phyloP scores from a whole-genome alignment of 1,140 invertebrate genomes.

The Acarapis woodi region DNA sequence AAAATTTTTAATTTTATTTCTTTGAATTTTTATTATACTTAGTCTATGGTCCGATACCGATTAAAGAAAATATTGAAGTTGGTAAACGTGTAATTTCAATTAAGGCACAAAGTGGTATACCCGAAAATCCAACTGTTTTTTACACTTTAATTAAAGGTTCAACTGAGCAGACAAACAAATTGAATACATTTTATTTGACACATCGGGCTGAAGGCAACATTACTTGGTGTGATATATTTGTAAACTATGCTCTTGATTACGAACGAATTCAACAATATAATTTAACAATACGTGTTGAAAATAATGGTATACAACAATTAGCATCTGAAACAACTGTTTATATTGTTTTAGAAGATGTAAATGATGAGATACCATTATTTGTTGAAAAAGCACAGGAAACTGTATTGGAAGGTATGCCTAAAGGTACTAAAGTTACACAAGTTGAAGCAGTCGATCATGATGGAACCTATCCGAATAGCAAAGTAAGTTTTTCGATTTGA shows the following conservation, averaged over 20 bases:
- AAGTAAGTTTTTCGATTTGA: constrained; percentile 18
- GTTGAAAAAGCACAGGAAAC: constrained; percentile 57
- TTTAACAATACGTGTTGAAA: constrained; percentile 78
- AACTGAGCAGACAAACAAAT: constrained; percentile 75
- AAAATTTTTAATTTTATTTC: too few species aligned
- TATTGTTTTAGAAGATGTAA: constrained; percentile 34
- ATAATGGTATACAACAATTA: constrained; percentile 74
- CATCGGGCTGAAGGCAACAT: constrained; percentile 63
- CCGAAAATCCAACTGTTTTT: constrained; percentile 80
- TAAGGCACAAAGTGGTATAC: constrained; percentile 72
- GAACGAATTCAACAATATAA: constrained; percentile 83
- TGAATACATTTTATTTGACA: constrained; percentile 76
- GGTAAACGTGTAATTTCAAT: constrained; percentile 82
- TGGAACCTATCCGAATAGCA: constrained; percentile 70
- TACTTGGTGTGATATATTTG: constrained; percentile 36
- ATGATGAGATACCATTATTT: constrained; percentile 62
- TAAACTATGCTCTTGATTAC: constrained; percentile 81
- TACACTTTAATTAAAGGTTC: constrained; percentile 76
- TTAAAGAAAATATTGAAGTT: constrained; percentile 91
- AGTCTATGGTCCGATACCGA: constrained; percentile 78
- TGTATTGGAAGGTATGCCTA: constrained; percentile 64
- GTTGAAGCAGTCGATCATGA: constrained; percentile 87
- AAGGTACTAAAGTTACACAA: constrained; percentile 75
- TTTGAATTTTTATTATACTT: too few species aligned
- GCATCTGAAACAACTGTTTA: constrained; percentile 34